phyloP scores from a whole-genome alignment of 2,113 vertebrate species.

The Tamias sibiricus region DNA sequence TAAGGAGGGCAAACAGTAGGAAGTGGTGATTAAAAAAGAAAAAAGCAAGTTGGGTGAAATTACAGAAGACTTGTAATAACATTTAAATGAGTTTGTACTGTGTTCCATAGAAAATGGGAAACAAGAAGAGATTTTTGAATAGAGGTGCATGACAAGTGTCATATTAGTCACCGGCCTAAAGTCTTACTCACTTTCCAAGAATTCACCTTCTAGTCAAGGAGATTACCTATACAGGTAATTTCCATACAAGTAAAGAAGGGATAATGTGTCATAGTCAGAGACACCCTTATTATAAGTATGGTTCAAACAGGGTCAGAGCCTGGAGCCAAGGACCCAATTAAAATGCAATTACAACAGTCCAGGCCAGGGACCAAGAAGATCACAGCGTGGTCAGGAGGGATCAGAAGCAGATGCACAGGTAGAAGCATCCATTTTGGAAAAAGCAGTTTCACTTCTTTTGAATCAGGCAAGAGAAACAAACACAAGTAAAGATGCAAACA shows the following conservation, averaged over 20 bases:
- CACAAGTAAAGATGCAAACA: background rate
- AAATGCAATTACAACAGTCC: background rate
- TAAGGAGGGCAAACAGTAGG: background rate
- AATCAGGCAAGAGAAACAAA: constrained; percentile 7
- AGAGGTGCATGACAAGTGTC: background rate
- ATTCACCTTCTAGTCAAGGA: background rate
- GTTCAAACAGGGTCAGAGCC: background rate
- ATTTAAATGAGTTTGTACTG: background rate
- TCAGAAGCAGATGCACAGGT: background rate
- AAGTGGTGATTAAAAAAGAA: background rate
- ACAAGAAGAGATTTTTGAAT: background rate
- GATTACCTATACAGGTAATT: background rate
- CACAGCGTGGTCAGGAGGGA: too few relatives aligned
- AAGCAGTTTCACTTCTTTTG: background rate
- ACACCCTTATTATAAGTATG: background rate
- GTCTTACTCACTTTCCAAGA: background rate
- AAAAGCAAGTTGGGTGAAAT: background rate
- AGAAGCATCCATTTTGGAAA: background rate
- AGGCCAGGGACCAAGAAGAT: background rate
- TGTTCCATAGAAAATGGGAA: background rate
- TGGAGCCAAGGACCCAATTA: background rate
- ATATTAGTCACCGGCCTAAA: background rate
- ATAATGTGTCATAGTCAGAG: background rate
- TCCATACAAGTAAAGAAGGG: background rate
- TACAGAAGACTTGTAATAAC: background rate